These are phyloP conservation scores for Chinchilla lanigera DNA, from an alignment of 2,113 vertebrate species.

Conservation along the genomic window DNA sequence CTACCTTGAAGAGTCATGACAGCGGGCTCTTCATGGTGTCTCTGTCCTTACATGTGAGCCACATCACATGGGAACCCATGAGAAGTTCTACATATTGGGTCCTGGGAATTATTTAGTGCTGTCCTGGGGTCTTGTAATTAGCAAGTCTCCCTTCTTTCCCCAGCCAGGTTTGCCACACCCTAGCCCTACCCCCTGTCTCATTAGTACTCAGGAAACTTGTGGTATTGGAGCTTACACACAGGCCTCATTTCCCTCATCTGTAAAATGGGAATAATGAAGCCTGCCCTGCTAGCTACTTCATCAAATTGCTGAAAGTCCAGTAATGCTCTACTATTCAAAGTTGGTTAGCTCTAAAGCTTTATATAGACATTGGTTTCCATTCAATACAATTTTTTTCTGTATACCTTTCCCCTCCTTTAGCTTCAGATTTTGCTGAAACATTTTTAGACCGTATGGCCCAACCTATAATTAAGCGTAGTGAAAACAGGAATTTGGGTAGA, in stretches of 20 bases:
- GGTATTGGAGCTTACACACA: background rate
- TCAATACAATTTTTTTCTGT: conserved; percentile 2
- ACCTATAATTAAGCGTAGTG: conserved; percentile 51
- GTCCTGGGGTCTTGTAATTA: background rate
- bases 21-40: background rate
- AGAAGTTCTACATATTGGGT: background rate
- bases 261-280: conserved; percentile 38
- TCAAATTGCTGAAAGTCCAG: background rate
- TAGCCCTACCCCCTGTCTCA: background rate
- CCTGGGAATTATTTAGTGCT: background rate
- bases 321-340: background rate
- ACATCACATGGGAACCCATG: background rate
- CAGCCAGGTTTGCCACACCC: background rate
- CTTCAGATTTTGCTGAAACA: background rate
- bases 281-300: background rate
- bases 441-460: conserved; percentile 6
- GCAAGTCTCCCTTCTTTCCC: background rate
- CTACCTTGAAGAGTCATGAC: background rate
- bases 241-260: background rate
- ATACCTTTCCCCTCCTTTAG: background rate
- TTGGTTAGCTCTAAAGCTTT: background rate
- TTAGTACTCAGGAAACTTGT: background rate
- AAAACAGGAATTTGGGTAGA: background rate
- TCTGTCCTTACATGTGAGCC: background rate
- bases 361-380: background rate